Conservation (phyloP, 2,797 vertebrate genomes). For the Tragopan temminckii region DNA sequence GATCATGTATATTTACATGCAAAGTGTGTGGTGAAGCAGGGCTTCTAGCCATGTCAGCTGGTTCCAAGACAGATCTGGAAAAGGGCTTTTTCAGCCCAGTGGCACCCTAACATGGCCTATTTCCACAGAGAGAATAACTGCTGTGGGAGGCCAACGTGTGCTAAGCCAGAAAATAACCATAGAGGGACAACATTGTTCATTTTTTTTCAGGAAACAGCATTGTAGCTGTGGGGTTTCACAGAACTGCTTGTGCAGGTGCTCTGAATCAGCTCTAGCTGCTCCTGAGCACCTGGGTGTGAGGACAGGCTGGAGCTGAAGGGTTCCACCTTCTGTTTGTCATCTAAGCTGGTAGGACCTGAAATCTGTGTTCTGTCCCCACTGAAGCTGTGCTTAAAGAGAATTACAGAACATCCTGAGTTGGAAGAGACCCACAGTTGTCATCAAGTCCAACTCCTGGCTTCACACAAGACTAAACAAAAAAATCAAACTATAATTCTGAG, state of each 20-base stretch:
- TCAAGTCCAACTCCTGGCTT: not conserved
- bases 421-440: not conserved
- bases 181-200: not conserved
- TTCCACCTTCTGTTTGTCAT: not conserved
- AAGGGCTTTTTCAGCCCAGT: not conserved
- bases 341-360: not conserved
- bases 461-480: not conserved
- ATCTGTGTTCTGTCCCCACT: rapidly evolving
- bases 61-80: not conserved
- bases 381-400: not conserved
- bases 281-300: not conserved
- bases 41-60: not conserved
- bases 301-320: not conserved
- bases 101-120: not conserved
- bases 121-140: not conserved
- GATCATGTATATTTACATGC: not conserved
- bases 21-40: not conserved
- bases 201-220: not conserved
- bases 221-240: not conserved
- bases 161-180: rapidly evolving
- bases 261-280: not conserved
- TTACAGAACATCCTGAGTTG: not conserved
- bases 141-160: not conserved
- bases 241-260: not conserved
- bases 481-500: not conserved